A percentile compares a stretch with the other conserved stretches of the same genome.
These are phyloP conservation scores for Metellina segmentata DNA, from an alignment of 2,888 invertebrate species.

Conservation along the genomic window DNA sequence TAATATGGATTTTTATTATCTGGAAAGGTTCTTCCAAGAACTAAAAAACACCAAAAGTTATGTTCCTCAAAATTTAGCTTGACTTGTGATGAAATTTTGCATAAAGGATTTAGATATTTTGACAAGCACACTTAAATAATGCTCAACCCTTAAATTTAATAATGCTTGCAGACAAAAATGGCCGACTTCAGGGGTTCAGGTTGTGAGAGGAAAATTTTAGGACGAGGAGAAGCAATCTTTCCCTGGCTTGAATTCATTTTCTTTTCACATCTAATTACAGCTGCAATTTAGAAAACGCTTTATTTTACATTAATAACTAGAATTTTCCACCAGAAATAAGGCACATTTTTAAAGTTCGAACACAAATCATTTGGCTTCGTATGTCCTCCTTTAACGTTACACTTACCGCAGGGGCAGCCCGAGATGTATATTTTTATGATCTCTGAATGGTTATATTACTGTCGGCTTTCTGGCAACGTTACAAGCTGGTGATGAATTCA, in stretches of 20 bases:
- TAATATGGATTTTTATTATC: no score
- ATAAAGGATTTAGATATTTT: no score
- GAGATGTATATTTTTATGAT: conserved; percentile 38
- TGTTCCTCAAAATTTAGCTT: no score
- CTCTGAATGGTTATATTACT: conserved; percentile 41
- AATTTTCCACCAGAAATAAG: conserved; percentile 61
- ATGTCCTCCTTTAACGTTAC: background rate
- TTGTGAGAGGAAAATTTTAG: conserved; percentile 9
- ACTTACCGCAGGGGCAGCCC: background rate
- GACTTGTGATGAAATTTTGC: no score
- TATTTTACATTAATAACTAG: conserved; percentile 68
- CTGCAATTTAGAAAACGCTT: conserved; percentile 63
- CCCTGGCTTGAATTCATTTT: conserved; percentile 51
- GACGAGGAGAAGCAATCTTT: conserved; percentile 38
- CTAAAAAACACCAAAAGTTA: no score
- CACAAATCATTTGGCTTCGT: conserved; percentile 45
- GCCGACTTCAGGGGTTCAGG: background rate
- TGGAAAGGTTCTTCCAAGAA: no score
- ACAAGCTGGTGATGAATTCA: conserved; percentile 15
- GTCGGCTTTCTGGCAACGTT: conserved; percentile 46
- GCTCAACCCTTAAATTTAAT: no score
- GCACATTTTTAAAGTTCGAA: conserved; percentile 40
- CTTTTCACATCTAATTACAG: conserved; percentile 67
- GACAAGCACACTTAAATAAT: no score
- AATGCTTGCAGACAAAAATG: conserved; percentile 26